These are phyloP conservation scores for Archocentrus centrarchus DNA, from an alignment of 2,113 vertebrate species.

Conservation along the genomic window DNA sequence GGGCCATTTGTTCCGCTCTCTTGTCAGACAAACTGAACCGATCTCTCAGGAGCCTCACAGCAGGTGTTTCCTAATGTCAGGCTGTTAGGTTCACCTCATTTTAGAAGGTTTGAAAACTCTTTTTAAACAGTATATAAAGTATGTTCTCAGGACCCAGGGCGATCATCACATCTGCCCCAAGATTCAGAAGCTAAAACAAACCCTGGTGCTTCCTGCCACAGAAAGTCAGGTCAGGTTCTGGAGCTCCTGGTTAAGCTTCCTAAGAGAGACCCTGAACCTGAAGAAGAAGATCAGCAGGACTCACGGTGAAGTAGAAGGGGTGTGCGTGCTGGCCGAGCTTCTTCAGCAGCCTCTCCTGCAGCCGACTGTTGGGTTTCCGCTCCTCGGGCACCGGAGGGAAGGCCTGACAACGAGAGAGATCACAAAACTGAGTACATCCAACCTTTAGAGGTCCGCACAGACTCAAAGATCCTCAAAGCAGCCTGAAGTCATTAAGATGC, in stretches of 20 bases:
- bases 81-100: not conserved
- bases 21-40: too few relatives aligned
- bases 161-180: not conserved
- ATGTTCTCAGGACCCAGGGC: too few relatives aligned
- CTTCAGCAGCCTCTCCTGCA: slow-evolving; percentile 91
- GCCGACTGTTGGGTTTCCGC: slow-evolving; percentile 84
- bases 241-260: not conserved
- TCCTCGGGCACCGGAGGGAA: slow-evolving; percentile 87
- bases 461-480: too few relatives aligned
- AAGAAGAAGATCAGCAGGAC: slow-evolving; percentile 36
- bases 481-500: too few relatives aligned
- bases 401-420: slow-evolving; percentile 65
- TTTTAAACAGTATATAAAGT: not conserved
- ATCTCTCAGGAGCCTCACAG: too few relatives aligned
- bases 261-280: not conserved
- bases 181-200: not conserved
- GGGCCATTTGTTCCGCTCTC: too few relatives aligned
- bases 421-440: rapidly evolving
- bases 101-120: not conserved
- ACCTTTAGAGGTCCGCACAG: too few relatives aligned
- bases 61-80: too few relatives aligned
- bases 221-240: not conserved
- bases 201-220: not conserved
- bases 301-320: slow-evolving; percentile 91
- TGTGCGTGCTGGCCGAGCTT: slow-evolving; percentile 89